A percentile compares a stretch with the other conserved stretches of the same genome.
phyloP scores from a whole-genome alignment of 2,113 vertebrate genomes.

The Siphamia tubifer region DNA sequence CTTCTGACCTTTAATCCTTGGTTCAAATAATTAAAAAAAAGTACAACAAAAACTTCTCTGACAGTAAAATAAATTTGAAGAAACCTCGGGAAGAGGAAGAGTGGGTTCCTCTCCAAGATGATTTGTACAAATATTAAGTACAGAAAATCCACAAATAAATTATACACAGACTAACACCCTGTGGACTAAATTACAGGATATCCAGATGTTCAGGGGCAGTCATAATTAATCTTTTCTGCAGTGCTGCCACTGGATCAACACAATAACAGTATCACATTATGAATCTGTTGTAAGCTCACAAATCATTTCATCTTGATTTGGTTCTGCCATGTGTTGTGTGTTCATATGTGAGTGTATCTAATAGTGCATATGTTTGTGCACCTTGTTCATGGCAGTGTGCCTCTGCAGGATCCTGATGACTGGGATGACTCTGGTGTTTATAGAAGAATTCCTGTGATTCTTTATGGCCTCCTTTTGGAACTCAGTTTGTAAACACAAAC shows the following conservation, averaged over 20 bases:
- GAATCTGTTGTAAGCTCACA: not conserved
- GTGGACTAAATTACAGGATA: too few relatives aligned
- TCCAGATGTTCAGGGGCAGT: too few relatives aligned
- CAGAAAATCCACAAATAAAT: too few relatives aligned
- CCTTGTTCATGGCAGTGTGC: slow-evolving; percentile 53
- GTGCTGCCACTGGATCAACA: not conserved
- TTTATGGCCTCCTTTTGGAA: slow-evolving; percentile 67
- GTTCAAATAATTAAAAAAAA: too few relatives aligned
- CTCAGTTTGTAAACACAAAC: slow-evolving; percentile 67
- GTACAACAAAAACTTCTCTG: too few relatives aligned
- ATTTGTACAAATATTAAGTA: too few relatives aligned
- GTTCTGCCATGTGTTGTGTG: not conserved
- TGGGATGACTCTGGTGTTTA: slow-evolving; percentile 55
- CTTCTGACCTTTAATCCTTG: too few relatives aligned
- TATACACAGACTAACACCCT: too few relatives aligned
- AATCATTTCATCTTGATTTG: not conserved
- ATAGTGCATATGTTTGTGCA: slow-evolving; percentile 44
- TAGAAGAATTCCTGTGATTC: slow-evolving; percentile 66
- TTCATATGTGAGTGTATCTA: not conserved
- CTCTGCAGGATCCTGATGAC: slow-evolving; percentile 34
- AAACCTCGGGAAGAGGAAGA: too few relatives aligned
- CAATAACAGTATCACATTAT: not conserved
- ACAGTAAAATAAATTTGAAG: too few relatives aligned
- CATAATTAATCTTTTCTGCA: too few relatives aligned
- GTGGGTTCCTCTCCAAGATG: too few relatives aligned